Base-by-base conservation (phyloP, 2,113 vertebrate genomes). In the Tenrec ecaudatus region DNA sequence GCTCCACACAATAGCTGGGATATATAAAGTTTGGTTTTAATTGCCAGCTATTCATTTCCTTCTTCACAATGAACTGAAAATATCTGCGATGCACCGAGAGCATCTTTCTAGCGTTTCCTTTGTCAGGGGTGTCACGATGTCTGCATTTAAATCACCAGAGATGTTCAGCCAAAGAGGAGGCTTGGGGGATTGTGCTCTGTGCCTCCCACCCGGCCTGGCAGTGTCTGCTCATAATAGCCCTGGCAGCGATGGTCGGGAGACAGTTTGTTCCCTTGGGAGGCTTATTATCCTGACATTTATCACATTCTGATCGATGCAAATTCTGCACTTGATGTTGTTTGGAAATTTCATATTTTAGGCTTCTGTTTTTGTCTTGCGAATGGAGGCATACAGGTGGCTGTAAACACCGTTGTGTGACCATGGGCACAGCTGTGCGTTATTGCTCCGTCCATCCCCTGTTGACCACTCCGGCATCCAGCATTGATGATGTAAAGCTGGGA, bases 91-190 rank as follows among this genome's bases (percentile, higher is more conserved):
- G 79, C 84, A 95, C 86, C 2, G 89, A 92, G 88, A 94, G 94
- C n/a, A 36, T 94, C 77, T 83, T 91, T 83, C 38, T 79, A 0
- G 15, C 87, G 92, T 96, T 95, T 94, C 78, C 86, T 96, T 96
- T 96, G 91, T 96, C 95, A 88, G 80, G 82, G 89, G 81, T 96
- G 96, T 94, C 97, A 95, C 40, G 8, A 82, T 23, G 80, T 95
- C 96, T 89, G 92, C 88, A 96, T 96, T 92, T 95, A 95, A 97
- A 96, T 93, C 93, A 78, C 83, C 82, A 83, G 58, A 86, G 93
- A 95, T 88, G 85, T 86, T 92, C 95, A 85, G 97, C 89, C 96
- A 92, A 93, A 94, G 93, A 86, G 95, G 92, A 96, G 94, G 95
- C 90, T 78, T 3, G 29, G 47, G 33, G 85, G 92, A 58, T 81